phyloP scores from a whole-genome alignment of 2,888 invertebrate species.

The Anthoptus insignis region DNA sequence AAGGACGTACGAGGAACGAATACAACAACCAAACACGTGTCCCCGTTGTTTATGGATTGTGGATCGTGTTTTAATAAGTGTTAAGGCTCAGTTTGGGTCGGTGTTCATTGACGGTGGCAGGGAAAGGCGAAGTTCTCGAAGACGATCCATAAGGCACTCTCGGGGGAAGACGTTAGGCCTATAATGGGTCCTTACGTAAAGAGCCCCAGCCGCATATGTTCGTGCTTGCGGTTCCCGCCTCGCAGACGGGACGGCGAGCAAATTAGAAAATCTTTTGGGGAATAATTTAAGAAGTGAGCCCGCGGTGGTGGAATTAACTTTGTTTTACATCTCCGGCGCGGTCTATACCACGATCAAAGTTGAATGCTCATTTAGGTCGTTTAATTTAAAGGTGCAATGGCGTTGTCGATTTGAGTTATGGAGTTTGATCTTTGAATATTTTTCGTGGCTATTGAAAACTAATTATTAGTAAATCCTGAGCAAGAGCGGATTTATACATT shows the following conservation, averaged over 20 bases:
- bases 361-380: constrained; percentile 62
- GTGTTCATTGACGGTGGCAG: constrained; percentile 45
- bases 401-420: constrained; percentile 54
- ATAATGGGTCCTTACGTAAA: constrained; percentile 67
- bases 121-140: constrained; percentile 60
- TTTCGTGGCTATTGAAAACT: not conserved
- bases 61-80: constrained; percentile 72
- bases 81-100: constrained; percentile 72
- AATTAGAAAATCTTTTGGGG: constrained; percentile 86
- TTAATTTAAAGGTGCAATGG: constrained; percentile 63
- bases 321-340: constrained; percentile 60
- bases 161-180: constrained; percentile 67
- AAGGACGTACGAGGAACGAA: constrained; percentile 79
- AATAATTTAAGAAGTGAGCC: constrained; percentile 81
- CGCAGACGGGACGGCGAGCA: constrained; percentile 74
- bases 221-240: constrained; percentile 63
- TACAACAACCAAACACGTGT: constrained; percentile 65
- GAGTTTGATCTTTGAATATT: constrained; percentile 1
- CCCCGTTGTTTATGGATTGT: constrained; percentile 60
- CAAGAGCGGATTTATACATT: no score
- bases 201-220: constrained; percentile 64
- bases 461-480: no score
- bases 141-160: constrained; percentile 68
- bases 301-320: constrained; percentile 70
- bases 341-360: constrained; percentile 56